A percentile compares a stretch with the other conserved stretches of the same genome.
Evolutionary conservation across 2,113 vertebrate genomes (phyloP).

Genomic region (Notarius quadriscutis): DNA sequence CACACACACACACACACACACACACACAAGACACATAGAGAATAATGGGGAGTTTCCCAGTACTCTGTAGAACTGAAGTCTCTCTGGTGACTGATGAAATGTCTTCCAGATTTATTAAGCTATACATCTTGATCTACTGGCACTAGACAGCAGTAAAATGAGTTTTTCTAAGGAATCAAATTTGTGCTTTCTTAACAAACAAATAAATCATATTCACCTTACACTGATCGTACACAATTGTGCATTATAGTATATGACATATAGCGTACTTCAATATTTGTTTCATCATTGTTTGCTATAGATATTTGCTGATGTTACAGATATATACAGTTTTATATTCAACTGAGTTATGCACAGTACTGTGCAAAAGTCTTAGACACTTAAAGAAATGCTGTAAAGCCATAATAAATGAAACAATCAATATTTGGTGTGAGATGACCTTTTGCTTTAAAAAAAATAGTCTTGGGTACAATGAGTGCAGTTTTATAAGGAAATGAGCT

Average conservation of each 20-base stretch:
- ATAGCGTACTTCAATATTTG: neutral
- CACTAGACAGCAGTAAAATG: neutral
- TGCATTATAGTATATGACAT: neutral
- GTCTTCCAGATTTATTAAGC: neutral
- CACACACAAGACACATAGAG: neutral
- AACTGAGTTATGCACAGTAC: too few species aligned
- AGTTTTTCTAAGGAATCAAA: neutral
- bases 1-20: slow-evolving; percentile 6
- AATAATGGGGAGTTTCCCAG: neutral
- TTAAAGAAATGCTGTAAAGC: too few species aligned
- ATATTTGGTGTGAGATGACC: too few species aligned
- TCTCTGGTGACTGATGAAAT: slow-evolving; percentile 1
- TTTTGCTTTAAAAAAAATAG: too few species aligned
- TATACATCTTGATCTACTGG: neutral
- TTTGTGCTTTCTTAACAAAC: neutral
- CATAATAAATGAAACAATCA: too few species aligned
- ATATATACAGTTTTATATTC: too few species aligned
- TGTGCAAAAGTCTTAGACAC: too few species aligned
- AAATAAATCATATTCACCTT: neutral
- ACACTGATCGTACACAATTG: neutral
- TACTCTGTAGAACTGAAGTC: neutral
- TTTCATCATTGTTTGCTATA: neutral
- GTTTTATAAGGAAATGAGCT: too few species aligned
- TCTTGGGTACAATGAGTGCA: too few species aligned
- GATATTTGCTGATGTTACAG: neutral